Base-by-base conservation (phyloP, 1,140 invertebrate genomes). In the Bradynema listronoti region DNA sequence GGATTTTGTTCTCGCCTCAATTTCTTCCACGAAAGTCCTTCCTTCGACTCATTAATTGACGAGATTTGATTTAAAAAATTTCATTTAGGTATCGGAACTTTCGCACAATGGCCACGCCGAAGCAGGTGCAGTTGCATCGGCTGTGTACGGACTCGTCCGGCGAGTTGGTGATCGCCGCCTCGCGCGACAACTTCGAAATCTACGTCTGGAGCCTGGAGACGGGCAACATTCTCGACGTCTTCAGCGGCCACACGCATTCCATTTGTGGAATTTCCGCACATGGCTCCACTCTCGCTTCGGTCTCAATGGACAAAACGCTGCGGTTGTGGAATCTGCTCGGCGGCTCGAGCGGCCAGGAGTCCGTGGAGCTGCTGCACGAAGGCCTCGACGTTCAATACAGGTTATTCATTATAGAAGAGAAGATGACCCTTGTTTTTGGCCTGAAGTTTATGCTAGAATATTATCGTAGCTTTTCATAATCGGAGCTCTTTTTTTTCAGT, bases 381-480 rank as follows among this genome's bases (percentile, higher is more conserved):
- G 69, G 69, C 1, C 24, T 69, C 22, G 61, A 62, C 46, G 67
- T 69, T 22, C 71, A 72, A 43, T 61, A 56, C 42, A 73, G 61
- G 61, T 63, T n/a, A n/a, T n/a, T n/a, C n/a, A n/a, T n/a, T n/a
- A n/a, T n/a, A n/a, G n/a, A n/a, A n/a, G n/a, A n/a, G n/a, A n/a
- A n/a, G n/a, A n/a, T n/a, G n/a, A n/a, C n/a, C n/a, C n/a, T n/a
- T n/a, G n/a, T n/a, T n/a, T n/a, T n/a, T n/a, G n/a, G n/a, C n/a
- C n/a, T n/a, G n/a, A n/a, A n/a, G n/a, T n/a, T n/a, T n/a, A n/a
- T n/a, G n/a, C n/a, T n/a, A n/a, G n/a, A n/a, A n/a, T n/a, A n/a
- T n/a, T n/a, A n/a, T n/a, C n/a, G n/a, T n/a, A n/a, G n/a, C n/a
- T n/a, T n/a, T n/a, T n/a, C n/a, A n/a, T n/a, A 61, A 22, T 14